Evolutionary conservation across 2,113 vertebrate genomes (phyloP).

Genomic region (Channa maculata): DNA sequence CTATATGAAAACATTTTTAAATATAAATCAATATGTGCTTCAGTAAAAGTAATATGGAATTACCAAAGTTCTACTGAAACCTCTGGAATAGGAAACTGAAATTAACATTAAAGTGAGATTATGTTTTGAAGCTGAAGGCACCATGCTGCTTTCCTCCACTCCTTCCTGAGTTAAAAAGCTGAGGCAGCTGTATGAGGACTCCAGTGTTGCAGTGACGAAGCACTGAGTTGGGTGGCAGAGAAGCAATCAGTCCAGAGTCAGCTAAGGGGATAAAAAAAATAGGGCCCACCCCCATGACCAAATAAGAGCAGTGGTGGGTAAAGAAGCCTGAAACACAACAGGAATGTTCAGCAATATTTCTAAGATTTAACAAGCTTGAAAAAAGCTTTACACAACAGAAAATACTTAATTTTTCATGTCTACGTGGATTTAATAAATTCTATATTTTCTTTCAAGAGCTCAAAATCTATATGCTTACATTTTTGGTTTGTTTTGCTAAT

Average conservation of each 20-base stretch:
- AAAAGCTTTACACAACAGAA: no score
- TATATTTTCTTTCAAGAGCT: background rate
- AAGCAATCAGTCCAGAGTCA: slow-evolving; percentile 39
- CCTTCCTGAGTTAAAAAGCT: slow-evolving; percentile 5
- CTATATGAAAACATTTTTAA: background rate
- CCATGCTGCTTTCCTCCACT: background rate
- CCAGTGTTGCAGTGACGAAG: no score
- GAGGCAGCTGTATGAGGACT: slow-evolving; percentile 1
- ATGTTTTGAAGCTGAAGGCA: slow-evolving; percentile 32
- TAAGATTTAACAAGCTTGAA: background rate
- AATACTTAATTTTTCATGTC: background rate
- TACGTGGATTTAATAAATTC: background rate
- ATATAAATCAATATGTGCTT: slow-evolving; percentile 36
- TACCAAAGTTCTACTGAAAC: slow-evolving; percentile 4
- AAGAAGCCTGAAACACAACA: slow-evolving; percentile 8
- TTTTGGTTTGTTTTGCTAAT: background rate
- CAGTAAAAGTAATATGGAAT: slow-evolving; percentile 13
- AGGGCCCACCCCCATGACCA: background rate
- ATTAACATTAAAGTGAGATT: slow-evolving; percentile 25
- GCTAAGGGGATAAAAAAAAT: slow-evolving; percentile 24
- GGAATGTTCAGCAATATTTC: background rate
- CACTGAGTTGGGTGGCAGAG: slow-evolving; percentile 27
- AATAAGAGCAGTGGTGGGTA: slow-evolving; percentile 37
- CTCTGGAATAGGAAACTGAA: slow-evolving; percentile 17
- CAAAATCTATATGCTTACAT: slow-evolving; percentile 1